A percentile compares a stretch with the other conserved stretches of the same genome.
phyloP scores from a whole-genome alignment of 2,888 invertebrate species.

The Syrista parreyssii region DNA sequence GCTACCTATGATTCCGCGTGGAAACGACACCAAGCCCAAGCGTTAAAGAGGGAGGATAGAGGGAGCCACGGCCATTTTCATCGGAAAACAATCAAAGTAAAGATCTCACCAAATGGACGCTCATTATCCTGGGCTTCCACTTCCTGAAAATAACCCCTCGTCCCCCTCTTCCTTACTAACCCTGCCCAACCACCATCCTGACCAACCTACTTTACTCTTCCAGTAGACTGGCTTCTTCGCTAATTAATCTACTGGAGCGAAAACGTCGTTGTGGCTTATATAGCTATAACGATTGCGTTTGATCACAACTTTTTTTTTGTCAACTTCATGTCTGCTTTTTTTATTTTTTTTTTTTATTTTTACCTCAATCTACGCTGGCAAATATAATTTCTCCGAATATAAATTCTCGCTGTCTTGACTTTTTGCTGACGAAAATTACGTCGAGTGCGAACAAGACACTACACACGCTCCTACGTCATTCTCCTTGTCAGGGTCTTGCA shows the following conservation, averaged over 20 bases:
- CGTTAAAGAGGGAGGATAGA: neutral
- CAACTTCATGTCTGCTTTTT: neutral
- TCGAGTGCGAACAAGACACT: neutral
- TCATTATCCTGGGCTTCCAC: neutral
- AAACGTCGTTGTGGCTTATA: neutral
- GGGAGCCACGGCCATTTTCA: neutral
- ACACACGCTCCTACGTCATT: neutral
- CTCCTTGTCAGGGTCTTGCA: neutral
- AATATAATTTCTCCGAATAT: neutral
- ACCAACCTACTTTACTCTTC: neutral
- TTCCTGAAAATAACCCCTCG: neutral
- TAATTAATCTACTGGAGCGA: neutral
- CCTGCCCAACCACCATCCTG: neutral
- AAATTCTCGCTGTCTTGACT: neutral
- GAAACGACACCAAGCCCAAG: neutral
- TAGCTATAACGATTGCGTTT: neutral
- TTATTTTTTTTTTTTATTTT: neutral
- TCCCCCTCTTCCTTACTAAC: neutral
- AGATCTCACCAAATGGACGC: neutral
- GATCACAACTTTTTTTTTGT: neutral
- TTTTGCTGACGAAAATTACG: neutral
- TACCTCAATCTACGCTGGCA: no score
- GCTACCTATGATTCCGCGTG: neutral
- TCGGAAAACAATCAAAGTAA: neutral
- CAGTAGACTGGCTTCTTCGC: neutral